Conservation (phyloP, 2,797 vertebrate species). For the Tenualosa ilisha region DNA sequence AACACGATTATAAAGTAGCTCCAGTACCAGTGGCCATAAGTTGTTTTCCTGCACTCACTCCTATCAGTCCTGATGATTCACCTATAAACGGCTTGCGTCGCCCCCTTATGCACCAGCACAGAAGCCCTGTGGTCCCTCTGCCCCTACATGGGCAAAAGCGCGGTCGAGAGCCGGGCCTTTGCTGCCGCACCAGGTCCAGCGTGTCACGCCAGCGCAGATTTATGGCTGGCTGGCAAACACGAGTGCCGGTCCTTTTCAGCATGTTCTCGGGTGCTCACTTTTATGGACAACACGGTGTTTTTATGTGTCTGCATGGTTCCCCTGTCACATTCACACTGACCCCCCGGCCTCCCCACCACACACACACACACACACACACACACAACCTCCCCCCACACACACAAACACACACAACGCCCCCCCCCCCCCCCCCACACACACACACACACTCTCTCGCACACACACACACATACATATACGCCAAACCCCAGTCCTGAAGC, state of each 20-base stretch:
- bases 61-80: not conserved
- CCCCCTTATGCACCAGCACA: not conserved
- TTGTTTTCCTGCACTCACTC: not conserved
- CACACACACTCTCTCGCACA: constrained; percentile 19
- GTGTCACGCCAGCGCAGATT: constrained; percentile 45
- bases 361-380: constrained; percentile 52
- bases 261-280: constrained; percentile 53
- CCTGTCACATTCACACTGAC: constrained; percentile 55
- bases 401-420: not conserved
- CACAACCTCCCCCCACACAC: constrained; percentile 21
- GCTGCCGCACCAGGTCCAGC: not conserved
- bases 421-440: not conserved
- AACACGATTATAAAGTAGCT: not conserved
- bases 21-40: not conserved
- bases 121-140: not conserved
- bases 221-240: constrained; percentile 59
- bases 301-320: constrained; percentile 58
- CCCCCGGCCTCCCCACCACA: constrained; percentile 34
- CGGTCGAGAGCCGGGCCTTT: not conserved
- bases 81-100: not conserved
- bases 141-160: not conserved
- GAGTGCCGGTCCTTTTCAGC: constrained; percentile 38
- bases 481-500: constrained; percentile 34
- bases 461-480: constrained; percentile 49
- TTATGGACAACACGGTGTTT: constrained; percentile 61